Base-by-base conservation (phyloP, 2,113 vertebrate genomes). In the Rhinoptilus africanus region DNA sequence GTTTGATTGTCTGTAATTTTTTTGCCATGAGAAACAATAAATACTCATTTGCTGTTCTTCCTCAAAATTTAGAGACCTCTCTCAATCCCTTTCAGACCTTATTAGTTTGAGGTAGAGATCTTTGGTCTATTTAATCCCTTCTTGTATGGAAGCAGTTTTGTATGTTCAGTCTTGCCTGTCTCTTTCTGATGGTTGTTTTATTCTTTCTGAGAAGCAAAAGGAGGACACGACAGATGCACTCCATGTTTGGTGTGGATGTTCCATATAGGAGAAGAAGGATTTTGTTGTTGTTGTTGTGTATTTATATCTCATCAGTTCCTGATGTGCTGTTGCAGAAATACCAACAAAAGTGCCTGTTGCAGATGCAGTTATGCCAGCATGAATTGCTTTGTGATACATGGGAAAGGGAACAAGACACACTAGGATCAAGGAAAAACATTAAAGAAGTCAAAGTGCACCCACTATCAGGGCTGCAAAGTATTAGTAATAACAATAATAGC, bases 401-500 rank as follows among this genome's bases (percentile, higher is more conserved):
- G 54, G 30, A 88, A 69, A 48, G 37, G 50, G 41, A 96, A 63
- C 14, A 69, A 93, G 12, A 10, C 59, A 69, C 13, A 14, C 26
- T 45, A 87, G 54, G 73, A 93, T 93, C 71, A 92, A 83, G 76
- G 88, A 35, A 91, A 86, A 93, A 53, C 53, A 79, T 88, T 79
- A 53, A 23, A 68, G 32, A 74, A 93, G 94, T 86, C 83, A 80
- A 91, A 95, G 74, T 85, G 34, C 35, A 56, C 71, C 56, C 30
- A 68, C 53, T 82, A 20, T 50, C 45, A 83, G 28, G 59, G 22
- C 41, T 92, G 59, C 18, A 86, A 79, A 94, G 4, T 72, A 56
- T 76, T 73, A 57, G 51, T 68, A 92, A 89, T 88, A 96, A 67
- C 63, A 95, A n/a, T 88, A 96, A 87, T 72, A 87, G 8, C 64